Evolutionary conservation across 2,888 invertebrate genomes (phyloP).

Genomic region (Caenorhabditis doughertyi): DNA sequence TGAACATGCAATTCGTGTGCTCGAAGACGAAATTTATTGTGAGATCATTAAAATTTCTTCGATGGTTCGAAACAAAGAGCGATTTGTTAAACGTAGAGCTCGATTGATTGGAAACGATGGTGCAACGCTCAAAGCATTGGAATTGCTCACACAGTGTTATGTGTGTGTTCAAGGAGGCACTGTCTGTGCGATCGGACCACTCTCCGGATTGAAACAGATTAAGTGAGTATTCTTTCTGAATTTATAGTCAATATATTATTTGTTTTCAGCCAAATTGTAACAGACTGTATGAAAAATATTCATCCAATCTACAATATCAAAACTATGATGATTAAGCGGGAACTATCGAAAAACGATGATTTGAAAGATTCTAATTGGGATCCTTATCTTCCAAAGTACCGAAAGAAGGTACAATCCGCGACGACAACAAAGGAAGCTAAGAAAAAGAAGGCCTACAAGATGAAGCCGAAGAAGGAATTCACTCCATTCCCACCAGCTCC

Average conservation of each 20-base stretch:
- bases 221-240: slow-evolving; percentile 66
- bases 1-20: slow-evolving; percentile 90
- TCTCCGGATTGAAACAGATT: slow-evolving; percentile 88
- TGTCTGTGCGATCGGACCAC: slow-evolving; percentile 96
- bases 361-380: slow-evolving; percentile 96
- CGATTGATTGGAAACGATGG: slow-evolving; percentile 97
- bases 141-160: slow-evolving; percentile 95
- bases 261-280: slow-evolving; percentile 88
- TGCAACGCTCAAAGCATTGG: slow-evolving; percentile 96
- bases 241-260: not conserved
- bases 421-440: slow-evolving; percentile 79
- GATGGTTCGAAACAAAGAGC: slow-evolving; percentile 88
- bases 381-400: slow-evolving; percentile 95
- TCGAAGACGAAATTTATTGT: slow-evolving; percentile 92
- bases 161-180: slow-evolving; percentile 93
- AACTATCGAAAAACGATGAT: slow-evolving; percentile 94
- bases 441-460: slow-evolving; percentile 85
- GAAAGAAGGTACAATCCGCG: slow-evolving; percentile 87
- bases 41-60: slow-evolving; percentile 98
- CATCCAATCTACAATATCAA: slow-evolving; percentile 98
- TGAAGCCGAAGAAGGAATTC: slow-evolving; percentile 93
- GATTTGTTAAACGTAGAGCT: slow-evolving; percentile 95
- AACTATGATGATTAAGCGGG: slow-evolving; percentile 96
- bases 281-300: slow-evolving; percentile 98
- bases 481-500: slow-evolving; percentile 98